These are phyloP conservation scores for Apis laboriosa DNA, from an alignment of 1,140 invertebrate genomes.

Conservation along the genomic window DNA sequence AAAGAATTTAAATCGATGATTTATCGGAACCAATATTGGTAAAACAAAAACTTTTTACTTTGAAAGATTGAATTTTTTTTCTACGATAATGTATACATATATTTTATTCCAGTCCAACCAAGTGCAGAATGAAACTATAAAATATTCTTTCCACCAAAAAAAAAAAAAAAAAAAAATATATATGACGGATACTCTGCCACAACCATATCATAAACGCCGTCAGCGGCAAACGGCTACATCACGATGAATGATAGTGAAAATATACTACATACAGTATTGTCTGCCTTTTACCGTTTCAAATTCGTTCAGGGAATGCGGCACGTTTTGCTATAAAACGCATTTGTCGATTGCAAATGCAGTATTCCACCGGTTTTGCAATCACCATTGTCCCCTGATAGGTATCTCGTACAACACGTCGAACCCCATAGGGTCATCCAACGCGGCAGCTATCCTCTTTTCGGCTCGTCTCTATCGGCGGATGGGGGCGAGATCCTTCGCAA, in stretches of 20 bases:
- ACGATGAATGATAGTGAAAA: slow-evolving; percentile 24
- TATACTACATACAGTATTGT: slow-evolving; percentile 13
- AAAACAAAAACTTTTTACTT: neutral
- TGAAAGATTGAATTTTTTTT: neutral
- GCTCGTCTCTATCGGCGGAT: slow-evolving; percentile 50
- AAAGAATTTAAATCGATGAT: too few relatives aligned
- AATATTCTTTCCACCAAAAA: neutral
- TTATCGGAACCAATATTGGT: too few relatives aligned
- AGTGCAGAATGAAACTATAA: neutral
- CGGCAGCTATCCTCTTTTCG: slow-evolving; percentile 36
- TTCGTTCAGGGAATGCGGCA: slow-evolving; percentile 22
- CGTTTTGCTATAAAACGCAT: slow-evolving; percentile 44
- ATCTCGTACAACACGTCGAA: slow-evolving; percentile 38
- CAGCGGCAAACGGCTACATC: neutral
- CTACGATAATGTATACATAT: neutral
- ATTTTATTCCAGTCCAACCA: neutral
- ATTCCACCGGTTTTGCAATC: slow-evolving; percentile 53
- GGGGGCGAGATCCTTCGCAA: slow-evolving; percentile 56
- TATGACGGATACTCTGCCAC: neutral
- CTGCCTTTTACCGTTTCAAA: slow-evolving; percentile 35
- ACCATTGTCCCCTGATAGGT: slow-evolving; percentile 49
- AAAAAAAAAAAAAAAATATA: too few relatives aligned
- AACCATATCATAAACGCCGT: neutral
- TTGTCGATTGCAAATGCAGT: slow-evolving; percentile 57
- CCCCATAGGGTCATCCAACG: slow-evolving; percentile 49